Evolutionary conservation across 2,888 invertebrate genomes (phyloP), one percentile per base, ranked within the genome.

Genomic region (Rhingia campestris): DNA sequence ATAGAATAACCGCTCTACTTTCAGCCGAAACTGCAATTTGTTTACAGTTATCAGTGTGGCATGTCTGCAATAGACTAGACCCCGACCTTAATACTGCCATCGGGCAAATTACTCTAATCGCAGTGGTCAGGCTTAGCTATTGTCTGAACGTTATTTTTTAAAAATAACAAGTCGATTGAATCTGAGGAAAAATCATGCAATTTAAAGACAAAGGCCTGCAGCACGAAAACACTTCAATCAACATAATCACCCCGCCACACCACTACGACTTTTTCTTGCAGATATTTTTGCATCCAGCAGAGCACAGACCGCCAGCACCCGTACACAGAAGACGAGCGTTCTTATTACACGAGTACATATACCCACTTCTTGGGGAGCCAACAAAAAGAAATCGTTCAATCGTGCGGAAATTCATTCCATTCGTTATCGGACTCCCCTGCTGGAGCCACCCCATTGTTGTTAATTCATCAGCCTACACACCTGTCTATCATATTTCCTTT

Each of bases 321-420:
- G 39, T 58, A 63, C 43, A 39, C 10, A 59, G 59, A 53, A 14
- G 39, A 35, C 66, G 51, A 33, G 37, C 54, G 63, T 54, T 70
- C 56, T 77, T 35, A 70, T 70, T 70, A 64, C 41, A 61, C 37
- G 30, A 54, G 61, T 66, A 70, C 43, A 5, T 58, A 22, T 22
- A 22, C 22, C 22, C 22, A 64, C 64, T 64, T 81, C 64, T 70
- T 76, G 14, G 53, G 41, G 54, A 64, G 45, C 69, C 63, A 9
- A 37, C 61, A 82, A 79, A 81, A 82, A 82, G 79, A 82, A 82
- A 82, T 79, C 73, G 79, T 73, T 82, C 73, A 82, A 79, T 82
- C 82, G 79, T 77, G 79, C 79, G 82, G 82, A 82, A 82, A 79
- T 79, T 51, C 73, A 82, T 82, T 79, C 72, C 77, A 79, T 82